phyloP scores from a whole-genome alignment of 2,888 invertebrate species.

The Melikaiella ostensackeni region DNA sequence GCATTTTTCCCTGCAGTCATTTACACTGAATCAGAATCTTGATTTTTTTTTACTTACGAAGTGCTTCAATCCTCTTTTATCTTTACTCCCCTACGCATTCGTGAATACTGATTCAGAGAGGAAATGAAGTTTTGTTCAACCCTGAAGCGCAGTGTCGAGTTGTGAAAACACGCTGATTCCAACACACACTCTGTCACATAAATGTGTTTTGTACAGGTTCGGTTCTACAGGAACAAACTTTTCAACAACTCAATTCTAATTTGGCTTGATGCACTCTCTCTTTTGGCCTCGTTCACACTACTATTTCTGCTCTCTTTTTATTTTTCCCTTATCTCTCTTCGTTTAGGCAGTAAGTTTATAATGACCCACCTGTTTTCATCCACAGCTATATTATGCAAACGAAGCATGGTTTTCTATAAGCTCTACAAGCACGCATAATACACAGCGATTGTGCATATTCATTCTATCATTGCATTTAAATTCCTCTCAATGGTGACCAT shows the following conservation, averaged over 20 bases:
- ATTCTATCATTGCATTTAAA: not conserved
- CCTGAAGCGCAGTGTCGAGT: constrained; percentile 5
- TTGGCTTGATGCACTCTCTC: constrained; percentile 9
- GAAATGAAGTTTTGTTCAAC: constrained; percentile 22
- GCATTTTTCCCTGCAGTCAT: not conserved
- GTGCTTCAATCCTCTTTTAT: constrained; percentile 24
- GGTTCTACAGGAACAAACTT: constrained; percentile 27
- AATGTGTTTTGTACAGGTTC: constrained; percentile 24
- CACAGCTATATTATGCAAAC: constrained; percentile 49
- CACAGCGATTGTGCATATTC: constrained; percentile 28
- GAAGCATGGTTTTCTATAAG: constrained; percentile 43
- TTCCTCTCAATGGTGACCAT: constrained; percentile 1
- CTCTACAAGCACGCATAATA: constrained; percentile 2
- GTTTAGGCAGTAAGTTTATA: constrained; percentile 49
- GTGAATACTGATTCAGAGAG: constrained; percentile 36
- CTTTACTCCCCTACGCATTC: constrained; percentile 11
- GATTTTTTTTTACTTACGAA: constrained; percentile 9
- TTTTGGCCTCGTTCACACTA: constrained; percentile 12
- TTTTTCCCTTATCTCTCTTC: constrained; percentile 47
- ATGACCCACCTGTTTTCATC: constrained; percentile 59
- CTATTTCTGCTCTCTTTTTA: not conserved
- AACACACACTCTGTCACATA: constrained; percentile 11
- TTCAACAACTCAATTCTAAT: constrained; percentile 22
- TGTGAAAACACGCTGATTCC: constrained; percentile 33
- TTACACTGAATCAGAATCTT: constrained; percentile 25